Percentiles rank a stretch among this genome's conserved stretches.
These are phyloP conservation scores for Xenopus petersii DNA, from an alignment of 2,797 vertebrate genomes.

Conservation along the genomic window DNA sequence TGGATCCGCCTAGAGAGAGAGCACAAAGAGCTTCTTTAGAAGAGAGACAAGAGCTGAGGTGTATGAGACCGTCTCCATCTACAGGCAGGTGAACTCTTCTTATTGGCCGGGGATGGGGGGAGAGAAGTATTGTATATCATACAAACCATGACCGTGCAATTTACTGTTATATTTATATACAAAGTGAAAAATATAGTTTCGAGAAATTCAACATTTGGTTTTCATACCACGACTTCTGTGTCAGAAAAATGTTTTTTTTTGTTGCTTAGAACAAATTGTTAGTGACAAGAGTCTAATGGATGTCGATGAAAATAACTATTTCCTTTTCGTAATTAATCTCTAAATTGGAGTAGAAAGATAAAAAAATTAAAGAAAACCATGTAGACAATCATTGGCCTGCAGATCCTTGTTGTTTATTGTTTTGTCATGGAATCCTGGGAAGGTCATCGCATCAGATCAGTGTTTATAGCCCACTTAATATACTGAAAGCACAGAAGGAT, in stretches of 20 bases:
- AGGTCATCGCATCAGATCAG: no score
- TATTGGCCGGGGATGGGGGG: no score
- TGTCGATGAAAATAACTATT: not conserved
- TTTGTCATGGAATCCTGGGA: no score
- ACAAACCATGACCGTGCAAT: not conserved
- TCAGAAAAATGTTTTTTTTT: not conserved
- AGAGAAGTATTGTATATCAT: no score
- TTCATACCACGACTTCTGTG: not conserved
- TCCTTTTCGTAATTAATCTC: not conserved
- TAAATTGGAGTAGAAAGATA: not conserved
- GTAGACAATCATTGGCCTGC: not conserved
- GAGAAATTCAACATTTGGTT: not conserved
- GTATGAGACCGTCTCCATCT: no score
- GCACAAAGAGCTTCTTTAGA: no score
- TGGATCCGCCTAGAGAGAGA: no score
- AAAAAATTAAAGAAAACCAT: not conserved
- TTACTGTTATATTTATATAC: conserved; percentile 4
- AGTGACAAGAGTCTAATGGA: no score
- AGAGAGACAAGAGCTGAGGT: no score
- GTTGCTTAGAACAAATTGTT: not conserved
- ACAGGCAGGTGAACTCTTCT: no score
- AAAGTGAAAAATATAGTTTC: conserved; percentile 3
- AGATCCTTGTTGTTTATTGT: not conserved
- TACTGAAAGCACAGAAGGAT: no score
- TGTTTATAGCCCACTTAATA: no score